Base-by-base conservation (phyloP, 1,140 invertebrate genomes). In the Gonatopus flavifemur region DNA sequence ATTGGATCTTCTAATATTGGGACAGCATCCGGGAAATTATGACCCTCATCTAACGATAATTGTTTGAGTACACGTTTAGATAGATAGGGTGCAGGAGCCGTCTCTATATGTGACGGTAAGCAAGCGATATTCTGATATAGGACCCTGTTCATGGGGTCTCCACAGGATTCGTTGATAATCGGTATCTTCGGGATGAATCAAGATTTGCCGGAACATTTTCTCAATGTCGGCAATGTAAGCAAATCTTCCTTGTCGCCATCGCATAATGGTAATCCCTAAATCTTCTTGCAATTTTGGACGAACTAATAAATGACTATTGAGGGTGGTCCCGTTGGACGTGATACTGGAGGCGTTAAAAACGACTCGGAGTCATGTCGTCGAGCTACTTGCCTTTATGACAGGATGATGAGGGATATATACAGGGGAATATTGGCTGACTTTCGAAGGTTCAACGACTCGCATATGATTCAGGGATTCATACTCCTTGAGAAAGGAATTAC, bases 381-480 rank as follows among this genome's bases (percentile, higher is more conserved):
- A 32, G 25, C 37, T 49, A 0, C 21, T 13, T 5, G 28, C 24
- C 3, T 37, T 24, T 2, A 49, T 6, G 0, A 49, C 37, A 0
- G 46, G 28, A n/a, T 49, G 46, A 22, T 49, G 28, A 3, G 46
- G 46, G 3, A 49, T 49, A 6, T 49, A 49, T 10, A 40, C 18
- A 3, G 28, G 12, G 1, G 19, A 5, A 6, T 18, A n/a, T 2
- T 10, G n/a, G 3, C 15, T 31, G n/a, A 1, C 2, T 3, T 3
- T 38, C 18, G 3, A 31, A 25, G 8, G 15, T n/a, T n/a, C 3
- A 20, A 48, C 36, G 0, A 0, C 1, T 12, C 39, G 6, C 30
- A 49, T 41, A 31, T 49, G 46, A 10, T 37, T 30, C 20, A 35
- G n/a, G 1, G 15, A 0, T 25, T 31, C 0, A 8, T 40, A 48